Percentiles rank a stretch among this genome's conserved stretches.
These are phyloP conservation scores for Sphyrna mokarran DNA, from an alignment of 2,113 vertebrate genomes.

Conservation along the genomic window DNA sequence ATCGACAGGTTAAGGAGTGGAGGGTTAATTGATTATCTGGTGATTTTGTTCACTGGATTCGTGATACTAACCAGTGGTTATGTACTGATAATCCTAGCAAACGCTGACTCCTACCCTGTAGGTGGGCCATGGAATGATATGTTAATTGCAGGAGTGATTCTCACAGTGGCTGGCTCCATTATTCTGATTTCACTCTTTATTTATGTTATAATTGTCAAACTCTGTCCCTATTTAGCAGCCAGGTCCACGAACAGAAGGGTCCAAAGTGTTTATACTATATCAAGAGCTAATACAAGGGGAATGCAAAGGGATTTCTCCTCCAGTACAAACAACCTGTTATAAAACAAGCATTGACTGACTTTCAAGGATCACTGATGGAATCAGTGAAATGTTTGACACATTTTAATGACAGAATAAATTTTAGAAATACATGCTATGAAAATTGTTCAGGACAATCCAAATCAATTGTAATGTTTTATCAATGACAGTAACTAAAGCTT, in stretches of 20 bases:
- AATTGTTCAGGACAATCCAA: not conserved
- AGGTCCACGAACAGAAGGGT: slow-evolving; percentile 52
- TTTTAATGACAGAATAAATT: not conserved
- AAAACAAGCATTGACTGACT: slow-evolving; percentile 41
- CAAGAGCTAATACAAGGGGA: slow-evolving; percentile 64
- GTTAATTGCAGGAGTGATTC: slow-evolving; percentile 79
- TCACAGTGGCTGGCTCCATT: slow-evolving; percentile 66
- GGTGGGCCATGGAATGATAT: slow-evolving; percentile 69
- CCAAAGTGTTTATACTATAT: slow-evolving; percentile 76
- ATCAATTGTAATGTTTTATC: no score
- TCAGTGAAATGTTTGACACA: no score
- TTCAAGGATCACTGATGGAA: not conserved
- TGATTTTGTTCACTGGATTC: slow-evolving; percentile 73
- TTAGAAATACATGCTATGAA: not conserved
- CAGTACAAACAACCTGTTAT: slow-evolving; percentile 86
- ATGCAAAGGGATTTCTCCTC: slow-evolving; percentile 75
- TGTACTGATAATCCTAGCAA: slow-evolving; percentile 72
- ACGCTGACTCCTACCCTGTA: slow-evolving; percentile 59
- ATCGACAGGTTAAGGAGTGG: slow-evolving; percentile 87
- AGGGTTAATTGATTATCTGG: slow-evolving; percentile 72
- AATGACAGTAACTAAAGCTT: not conserved
- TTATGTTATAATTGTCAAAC: slow-evolving; percentile 58
- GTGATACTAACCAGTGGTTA: slow-evolving; percentile 74
- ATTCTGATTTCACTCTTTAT: slow-evolving; percentile 70
- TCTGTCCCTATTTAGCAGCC: slow-evolving; percentile 54